Evolutionary conservation across 2,797 vertebrate genomes (phyloP).

Genomic region (Allenopithecus nigroviridis): DNA sequence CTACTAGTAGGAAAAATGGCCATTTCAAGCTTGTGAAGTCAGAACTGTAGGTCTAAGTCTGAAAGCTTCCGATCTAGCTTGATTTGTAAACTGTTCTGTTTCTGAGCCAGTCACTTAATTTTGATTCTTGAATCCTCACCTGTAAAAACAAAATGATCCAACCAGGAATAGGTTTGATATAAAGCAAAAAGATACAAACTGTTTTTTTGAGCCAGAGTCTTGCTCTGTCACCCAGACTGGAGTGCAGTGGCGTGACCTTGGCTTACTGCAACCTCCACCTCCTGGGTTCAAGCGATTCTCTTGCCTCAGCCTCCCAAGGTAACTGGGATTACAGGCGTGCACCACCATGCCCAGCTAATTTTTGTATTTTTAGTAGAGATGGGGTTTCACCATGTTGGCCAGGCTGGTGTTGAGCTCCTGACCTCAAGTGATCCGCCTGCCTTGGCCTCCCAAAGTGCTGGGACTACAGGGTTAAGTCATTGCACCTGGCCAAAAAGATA

Average conservation of each 20-base stretch:
- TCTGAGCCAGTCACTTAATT: conserved; percentile 2
- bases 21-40: neutral
- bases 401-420: neutral
- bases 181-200: neutral
- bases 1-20: neutral
- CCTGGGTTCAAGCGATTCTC: neutral
- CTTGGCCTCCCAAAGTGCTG: neutral
- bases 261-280: neutral
- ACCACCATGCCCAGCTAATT: neutral
- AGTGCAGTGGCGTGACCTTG: neutral
- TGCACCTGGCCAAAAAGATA: neutral
- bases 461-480: neutral
- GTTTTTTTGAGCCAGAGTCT: neutral
- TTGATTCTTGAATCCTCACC: neutral
- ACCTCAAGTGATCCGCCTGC: neutral
- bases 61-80: neutral
- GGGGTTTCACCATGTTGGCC: neutral
- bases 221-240: neutral
- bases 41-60: neutral
- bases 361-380: neutral
- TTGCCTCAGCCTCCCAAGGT: neutral
- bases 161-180: neutral
- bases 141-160: conserved; percentile 22
- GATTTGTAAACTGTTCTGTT: conserved; percentile 17
- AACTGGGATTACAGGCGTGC: neutral